Base-by-base conservation (phyloP, 2,797 vertebrate genomes). In the Thripadectes ignobilis region DNA sequence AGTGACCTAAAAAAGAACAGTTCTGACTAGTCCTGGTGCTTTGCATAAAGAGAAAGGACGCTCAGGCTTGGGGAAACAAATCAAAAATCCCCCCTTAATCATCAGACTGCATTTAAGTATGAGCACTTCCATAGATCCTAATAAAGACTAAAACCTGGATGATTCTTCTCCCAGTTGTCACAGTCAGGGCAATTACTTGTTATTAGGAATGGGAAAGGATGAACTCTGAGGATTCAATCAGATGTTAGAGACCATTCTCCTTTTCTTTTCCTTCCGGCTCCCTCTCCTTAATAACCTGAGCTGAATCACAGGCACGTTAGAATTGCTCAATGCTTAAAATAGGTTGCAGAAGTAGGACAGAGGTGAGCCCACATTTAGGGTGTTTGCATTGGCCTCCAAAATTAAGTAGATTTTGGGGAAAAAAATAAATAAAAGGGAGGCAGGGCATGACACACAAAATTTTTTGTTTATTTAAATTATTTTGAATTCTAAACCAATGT, bases 1-100 rank as follows among this genome's bases (percentile, higher is more conserved):
- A 92, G 58, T 21, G 66, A 83, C 92, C 55, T 90, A 89, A 96
- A 92, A 92, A 92, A 71, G 83, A 95, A 84, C 79, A 87, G 48
- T 88, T 65, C 36, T 30, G 39, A 88, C 59, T 85, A 83, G 36
- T 81, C 82, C 36, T 85, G 81, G 61, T 87, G 62, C 96, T 90
- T 93, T 89, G 52, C 83, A 95, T 96, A 45, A 85, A 75, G 78
- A 97, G 93, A 97, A 96, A 96, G 85, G 89, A 92, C 66, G 78
- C 21, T 55, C 45, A 58, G 68, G 85, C 61, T 91, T 75, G n/a
- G 49, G 78, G 88, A 96, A 95, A 95, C 88, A 96, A 96, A 97
- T 79, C 48, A 78, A 94, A 96, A 95, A 93, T 76, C 92, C 87
- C 95, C 92, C 91, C 74, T 97, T 93, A 92, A 97, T 95, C 92